Evolutionary conservation across 2,888 invertebrate genomes (phyloP), one percentile per base, ranked within the genome.

Genomic region (Nomada ruficornis): DNA sequence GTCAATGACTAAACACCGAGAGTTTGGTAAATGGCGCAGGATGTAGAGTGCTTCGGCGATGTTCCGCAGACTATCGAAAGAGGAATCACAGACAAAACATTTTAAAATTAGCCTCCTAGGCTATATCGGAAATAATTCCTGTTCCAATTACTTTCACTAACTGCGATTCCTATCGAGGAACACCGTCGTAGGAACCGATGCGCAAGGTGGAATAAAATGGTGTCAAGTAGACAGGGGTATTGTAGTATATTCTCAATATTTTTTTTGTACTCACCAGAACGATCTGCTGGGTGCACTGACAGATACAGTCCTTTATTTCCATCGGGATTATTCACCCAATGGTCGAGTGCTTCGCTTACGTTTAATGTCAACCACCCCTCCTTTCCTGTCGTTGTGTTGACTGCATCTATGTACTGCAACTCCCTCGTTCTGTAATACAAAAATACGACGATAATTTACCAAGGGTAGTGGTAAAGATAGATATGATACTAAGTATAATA

Each of bases 281-380:
- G 96, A 90, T 96, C 95, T 71, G 96, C 95, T 55, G 96, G 96
- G 94, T 97, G 97, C 54, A 97, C 96, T 2, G 97, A 97, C 85
- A 98, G 95, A 94, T 97, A 97, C 77, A 99, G 95, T 42, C 98
- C 99, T 80, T 96, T 96, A 94, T 99, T 99, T 79, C 96, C 96
- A 29, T 96, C 95, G 0, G 97, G 97, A 87, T 96, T 96, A 23
- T 95, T 95, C 82, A 98, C 95, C 98, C 98, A 99, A 65, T 96
- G 95, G 0, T 95, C 95, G 59, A 98, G 94, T 7, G 98, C 96
- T 68, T 95, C 95, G 2, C 98, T 98, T 57, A 98, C 96, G 93
- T 98, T 98, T 86, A 98, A 94, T 89, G 97, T 96, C 78, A 98
- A 93, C 98, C 98, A 98, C 11, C 98, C 98, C 86, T 97, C 96